Conservation (phyloP, 2,113 vertebrate genomes). For the Notiomystis cincta region DNA sequence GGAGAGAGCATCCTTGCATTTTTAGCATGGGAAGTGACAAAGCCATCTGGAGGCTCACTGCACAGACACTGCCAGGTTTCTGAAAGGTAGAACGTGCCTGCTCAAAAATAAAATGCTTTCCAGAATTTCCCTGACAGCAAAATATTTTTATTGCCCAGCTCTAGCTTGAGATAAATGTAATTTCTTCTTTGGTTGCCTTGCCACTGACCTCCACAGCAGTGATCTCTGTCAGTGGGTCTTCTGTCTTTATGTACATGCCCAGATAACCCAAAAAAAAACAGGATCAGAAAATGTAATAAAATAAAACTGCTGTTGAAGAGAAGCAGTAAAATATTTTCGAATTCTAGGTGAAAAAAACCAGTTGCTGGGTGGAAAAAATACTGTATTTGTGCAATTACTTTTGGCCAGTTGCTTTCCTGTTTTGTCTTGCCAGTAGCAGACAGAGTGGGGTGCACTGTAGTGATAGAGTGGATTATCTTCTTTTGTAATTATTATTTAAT, state of each 20-base stretch:
- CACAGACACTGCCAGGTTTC: background rate
- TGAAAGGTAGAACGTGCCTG: background rate
- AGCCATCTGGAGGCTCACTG: background rate
- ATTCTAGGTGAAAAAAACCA: background rate
- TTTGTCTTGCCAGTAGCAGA: background rate
- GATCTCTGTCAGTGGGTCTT: background rate
- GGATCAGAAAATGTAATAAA: background rate
- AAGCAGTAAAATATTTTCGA: background rate
- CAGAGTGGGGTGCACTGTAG: background rate
- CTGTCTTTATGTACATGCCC: background rate
- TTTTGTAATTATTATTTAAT: background rate
- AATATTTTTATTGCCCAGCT: background rate
- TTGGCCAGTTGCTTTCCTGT: background rate
- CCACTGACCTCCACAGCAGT: background rate
- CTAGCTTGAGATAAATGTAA: background rate
- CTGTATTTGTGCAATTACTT: background rate
- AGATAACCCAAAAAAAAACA: rapidly evolving
- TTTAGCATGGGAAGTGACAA: background rate
- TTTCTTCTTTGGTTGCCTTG: background rate
- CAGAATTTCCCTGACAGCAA: background rate
- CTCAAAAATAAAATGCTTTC: background rate
- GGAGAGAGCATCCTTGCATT: background rate
- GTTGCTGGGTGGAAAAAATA: rapidly evolving
- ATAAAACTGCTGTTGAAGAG: background rate
- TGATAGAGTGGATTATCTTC: background rate